Evolutionary conservation across 2,797 vertebrate genomes (phyloP).

Genomic region (Okamejei kenojei): DNA sequence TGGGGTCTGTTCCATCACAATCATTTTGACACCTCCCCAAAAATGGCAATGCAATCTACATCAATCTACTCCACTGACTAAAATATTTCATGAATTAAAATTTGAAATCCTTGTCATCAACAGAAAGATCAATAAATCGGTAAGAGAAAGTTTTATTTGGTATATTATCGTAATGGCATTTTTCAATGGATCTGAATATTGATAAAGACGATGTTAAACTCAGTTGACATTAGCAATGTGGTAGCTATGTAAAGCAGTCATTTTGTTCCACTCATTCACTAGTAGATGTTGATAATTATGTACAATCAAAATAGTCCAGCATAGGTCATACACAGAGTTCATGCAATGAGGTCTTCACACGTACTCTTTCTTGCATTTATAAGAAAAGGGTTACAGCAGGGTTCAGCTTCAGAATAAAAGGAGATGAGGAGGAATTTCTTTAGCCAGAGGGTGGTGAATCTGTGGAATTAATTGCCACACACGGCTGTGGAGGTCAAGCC

Average conservation of each 20-base stretch:
- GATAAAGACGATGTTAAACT: too few relatives aligned
- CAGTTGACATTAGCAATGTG: neutral
- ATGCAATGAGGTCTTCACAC: too few relatives aligned
- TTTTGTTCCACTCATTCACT: neutral
- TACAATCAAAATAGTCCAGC: too few relatives aligned
- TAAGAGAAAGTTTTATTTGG: slow-evolving; percentile 46
- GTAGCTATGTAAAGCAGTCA: neutral
- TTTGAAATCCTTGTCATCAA: slow-evolving; percentile 56
- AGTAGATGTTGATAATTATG: too few relatives aligned
- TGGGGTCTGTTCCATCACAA: slow-evolving; percentile 54
- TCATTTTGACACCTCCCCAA: slow-evolving; percentile 53
- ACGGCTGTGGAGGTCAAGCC: too few relatives aligned
- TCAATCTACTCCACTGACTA: slow-evolving; percentile 47
- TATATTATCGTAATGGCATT: neutral
- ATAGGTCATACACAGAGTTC: too few relatives aligned
- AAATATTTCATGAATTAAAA: slow-evolving; percentile 53
- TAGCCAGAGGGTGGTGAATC: too few relatives aligned
- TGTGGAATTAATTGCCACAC: too few relatives aligned
- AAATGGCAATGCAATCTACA: slow-evolving; percentile 56
- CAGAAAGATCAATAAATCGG: slow-evolving; percentile 52
- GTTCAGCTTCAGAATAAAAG: too few relatives aligned
- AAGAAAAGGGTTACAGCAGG: too few relatives aligned
- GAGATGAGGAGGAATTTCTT: too few relatives aligned
- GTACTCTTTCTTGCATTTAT: too few relatives aligned
- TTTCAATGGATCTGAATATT: neutral